These are phyloP conservation scores for Pterois miles DNA, from an alignment of 2,797 vertebrate genomes.

Conservation along the genomic window DNA sequence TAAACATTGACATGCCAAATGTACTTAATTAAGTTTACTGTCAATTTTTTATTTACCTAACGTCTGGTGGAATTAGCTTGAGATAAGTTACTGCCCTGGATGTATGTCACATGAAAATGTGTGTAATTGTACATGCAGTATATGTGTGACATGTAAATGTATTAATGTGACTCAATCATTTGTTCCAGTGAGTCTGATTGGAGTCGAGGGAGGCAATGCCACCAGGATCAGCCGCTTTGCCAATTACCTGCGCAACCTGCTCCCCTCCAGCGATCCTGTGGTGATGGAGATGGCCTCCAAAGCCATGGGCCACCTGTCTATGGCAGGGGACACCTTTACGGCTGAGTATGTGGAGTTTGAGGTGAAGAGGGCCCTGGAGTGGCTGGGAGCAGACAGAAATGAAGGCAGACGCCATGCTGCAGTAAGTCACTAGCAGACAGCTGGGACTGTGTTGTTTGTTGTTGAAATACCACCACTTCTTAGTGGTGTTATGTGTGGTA, in stretches of 20 bases:
- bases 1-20: background rate
- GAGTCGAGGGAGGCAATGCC: slow-evolving; percentile 97
- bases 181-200: slow-evolving; percentile 93
- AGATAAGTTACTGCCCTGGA: too few species aligned
- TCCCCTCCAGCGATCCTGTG: slow-evolving; percentile 95
- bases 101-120: background rate
- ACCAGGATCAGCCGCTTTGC: slow-evolving; percentile 97
- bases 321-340: slow-evolving; percentile 98
- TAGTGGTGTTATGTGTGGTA: slow-evolving; percentile 14
- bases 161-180: slow-evolving; percentile 1
- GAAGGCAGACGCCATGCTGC: slow-evolving; percentile 97
- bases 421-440: slow-evolving; percentile 79
- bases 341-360: slow-evolving; percentile 99
- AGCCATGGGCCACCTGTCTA: slow-evolving; percentile 95
- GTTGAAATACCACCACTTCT: slow-evolving; percentile 37
- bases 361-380: slow-evolving; percentile 97
- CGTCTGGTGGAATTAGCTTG: background rate
- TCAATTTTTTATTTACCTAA: background rate
- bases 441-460: slow-evolving; percentile 47
- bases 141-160: background rate
- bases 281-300: slow-evolving; percentile 99
- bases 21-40: background rate
- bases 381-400: slow-evolving; percentile 96
- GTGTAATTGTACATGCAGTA: background rate
- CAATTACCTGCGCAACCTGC: slow-evolving; percentile 96